Percentiles rank a stretch among this genome's conserved stretches.
Conservation (phyloP, 2,113 vertebrate species). For the Xyliphius kryptos region DNA sequence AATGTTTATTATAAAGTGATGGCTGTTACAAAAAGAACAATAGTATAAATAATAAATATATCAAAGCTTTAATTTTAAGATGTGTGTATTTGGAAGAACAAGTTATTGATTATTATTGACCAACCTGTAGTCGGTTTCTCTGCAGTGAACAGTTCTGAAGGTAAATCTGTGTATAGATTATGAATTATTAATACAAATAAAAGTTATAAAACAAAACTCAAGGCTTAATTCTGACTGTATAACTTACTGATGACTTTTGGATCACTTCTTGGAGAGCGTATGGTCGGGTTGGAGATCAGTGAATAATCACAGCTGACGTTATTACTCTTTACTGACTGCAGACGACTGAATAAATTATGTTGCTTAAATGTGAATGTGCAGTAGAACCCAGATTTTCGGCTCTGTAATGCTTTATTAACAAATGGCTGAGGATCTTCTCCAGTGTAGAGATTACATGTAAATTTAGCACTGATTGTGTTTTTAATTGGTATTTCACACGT, state of each 20-base stretch:
- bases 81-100: too few species aligned
- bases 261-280: conserved; percentile 34
- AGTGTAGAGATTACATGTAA: conserved; percentile 40
- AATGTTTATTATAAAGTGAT: too few species aligned
- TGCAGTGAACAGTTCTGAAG: not conserved
- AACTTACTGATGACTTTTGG: conserved; percentile 6
- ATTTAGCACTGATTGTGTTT: conserved; percentile 3
- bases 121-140: not conserved
- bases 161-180: not conserved
- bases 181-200: not conserved
- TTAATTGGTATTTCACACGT: conserved; percentile 3
- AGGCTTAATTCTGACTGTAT: not conserved
- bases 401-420: accelerated
- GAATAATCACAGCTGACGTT: conserved; percentile 40
- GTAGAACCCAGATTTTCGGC: accelerated
- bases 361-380: not conserved
- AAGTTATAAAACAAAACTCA: not conserved
- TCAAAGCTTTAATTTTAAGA: too few species aligned
- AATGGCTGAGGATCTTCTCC: conserved; percentile 13
- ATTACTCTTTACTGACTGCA: conserved; percentile 18
- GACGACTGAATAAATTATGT: conserved; percentile 16
- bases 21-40: too few species aligned
- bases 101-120: too few species aligned
- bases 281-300: conserved; percentile 10
- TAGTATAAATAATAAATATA: too few species aligned